Percentiles rank a stretch among this genome's conserved stretches.
phyloP scores from a whole-genome alignment of 2,113 vertebrate genomes.

The Acanthochromis polyacanthus region DNA sequence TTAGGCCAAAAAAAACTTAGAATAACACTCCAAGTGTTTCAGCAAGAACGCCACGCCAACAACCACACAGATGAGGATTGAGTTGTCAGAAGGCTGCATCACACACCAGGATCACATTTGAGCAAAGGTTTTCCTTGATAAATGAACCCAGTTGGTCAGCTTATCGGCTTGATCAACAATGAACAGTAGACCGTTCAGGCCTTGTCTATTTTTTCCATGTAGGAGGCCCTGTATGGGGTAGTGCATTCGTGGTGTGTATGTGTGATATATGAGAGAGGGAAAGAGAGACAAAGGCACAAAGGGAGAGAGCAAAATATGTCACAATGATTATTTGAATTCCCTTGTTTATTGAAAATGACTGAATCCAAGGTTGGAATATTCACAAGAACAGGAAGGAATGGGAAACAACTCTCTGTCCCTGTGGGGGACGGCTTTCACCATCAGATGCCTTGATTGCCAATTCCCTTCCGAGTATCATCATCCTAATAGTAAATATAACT shows the following conservation, averaged over 20 bases:
- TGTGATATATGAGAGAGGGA: slow-evolving; percentile 22
- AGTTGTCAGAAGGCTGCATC: slow-evolving; percentile 71
- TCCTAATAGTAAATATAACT: slow-evolving; percentile 84
- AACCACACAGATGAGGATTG: slow-evolving; percentile 62
- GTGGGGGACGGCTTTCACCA: slow-evolving; percentile 16
- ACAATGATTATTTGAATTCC: slow-evolving; percentile 80
- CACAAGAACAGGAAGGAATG: slow-evolving; percentile 45
- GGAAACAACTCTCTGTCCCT: slow-evolving; percentile 22
- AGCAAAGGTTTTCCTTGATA: slow-evolving; percentile 71
- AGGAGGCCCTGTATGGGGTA: slow-evolving; percentile 29
- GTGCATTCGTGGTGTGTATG: slow-evolving; percentile 2
- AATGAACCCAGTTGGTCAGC: slow-evolving; percentile 65
- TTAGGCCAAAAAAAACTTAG: slow-evolving; percentile 70
- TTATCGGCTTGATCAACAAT: slow-evolving; percentile 73
- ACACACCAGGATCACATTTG: slow-evolving; percentile 57
- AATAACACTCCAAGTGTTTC: slow-evolving; percentile 75
- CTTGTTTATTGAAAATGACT: slow-evolving; percentile 83
- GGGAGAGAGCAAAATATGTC: slow-evolving; percentile 62
- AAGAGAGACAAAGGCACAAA: slow-evolving; percentile 11
- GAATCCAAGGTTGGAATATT: slow-evolving; percentile 76
- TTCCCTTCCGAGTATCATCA: slow-evolving; percentile 78
- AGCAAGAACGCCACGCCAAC: slow-evolving; percentile 42
- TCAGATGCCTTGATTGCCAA: slow-evolving; percentile 79
- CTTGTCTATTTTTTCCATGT: slow-evolving; percentile 56
- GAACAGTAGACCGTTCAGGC: slow-evolving; percentile 48